Evolutionary conservation across 2,888 invertebrate genomes (phyloP).

Genomic region (Drosophila vallismaia): DNA sequence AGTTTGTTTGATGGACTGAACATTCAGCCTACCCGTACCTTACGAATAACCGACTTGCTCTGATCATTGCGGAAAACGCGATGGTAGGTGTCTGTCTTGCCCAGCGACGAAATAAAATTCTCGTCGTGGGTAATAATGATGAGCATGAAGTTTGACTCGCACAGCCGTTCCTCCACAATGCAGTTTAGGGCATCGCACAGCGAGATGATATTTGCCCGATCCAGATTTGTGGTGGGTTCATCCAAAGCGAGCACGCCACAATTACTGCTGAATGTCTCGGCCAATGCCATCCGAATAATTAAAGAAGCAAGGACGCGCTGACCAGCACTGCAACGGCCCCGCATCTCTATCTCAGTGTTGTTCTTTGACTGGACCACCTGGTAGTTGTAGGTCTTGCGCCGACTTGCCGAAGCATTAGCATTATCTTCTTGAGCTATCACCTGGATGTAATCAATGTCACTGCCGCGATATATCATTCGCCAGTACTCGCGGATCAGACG

Average conservation of each 20-base stretch:
- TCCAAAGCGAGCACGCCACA: constrained; percentile 98
- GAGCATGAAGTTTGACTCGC: constrained; percentile 93
- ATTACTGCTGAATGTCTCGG: constrained; percentile 97
- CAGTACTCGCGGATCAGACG: constrained; percentile 92
- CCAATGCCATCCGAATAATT: constrained; percentile 97
- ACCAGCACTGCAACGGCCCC: constrained; percentile 98
- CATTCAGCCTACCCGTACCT: constrained; percentile 44
- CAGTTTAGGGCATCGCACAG: constrained; percentile 91
- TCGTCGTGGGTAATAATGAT: constrained; percentile 99
- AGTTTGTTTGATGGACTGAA: constrained; percentile 19
- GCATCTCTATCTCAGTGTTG: constrained; percentile 96
- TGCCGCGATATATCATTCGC: constrained; percentile 91
- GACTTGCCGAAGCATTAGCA: constrained; percentile 67
- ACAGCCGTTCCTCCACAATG: constrained; percentile 87
- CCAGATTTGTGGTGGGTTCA: constrained; percentile 99
- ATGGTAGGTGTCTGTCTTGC: constrained; percentile 86
- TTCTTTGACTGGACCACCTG: constrained; percentile 96
- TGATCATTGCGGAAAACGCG: constrained; percentile 81
- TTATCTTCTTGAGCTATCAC: constrained; percentile 87
- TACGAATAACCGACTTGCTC: constrained; percentile 82
- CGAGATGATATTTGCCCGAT: constrained; percentile 92
- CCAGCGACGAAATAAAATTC: constrained; percentile 92
- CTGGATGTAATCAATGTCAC: constrained; percentile 97
- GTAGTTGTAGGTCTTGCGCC: constrained; percentile 85
- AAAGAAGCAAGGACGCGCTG: constrained; percentile 98